phyloP scores from a whole-genome alignment of 2,113 vertebrate genomes.

The Gambusia affinis region DNA sequence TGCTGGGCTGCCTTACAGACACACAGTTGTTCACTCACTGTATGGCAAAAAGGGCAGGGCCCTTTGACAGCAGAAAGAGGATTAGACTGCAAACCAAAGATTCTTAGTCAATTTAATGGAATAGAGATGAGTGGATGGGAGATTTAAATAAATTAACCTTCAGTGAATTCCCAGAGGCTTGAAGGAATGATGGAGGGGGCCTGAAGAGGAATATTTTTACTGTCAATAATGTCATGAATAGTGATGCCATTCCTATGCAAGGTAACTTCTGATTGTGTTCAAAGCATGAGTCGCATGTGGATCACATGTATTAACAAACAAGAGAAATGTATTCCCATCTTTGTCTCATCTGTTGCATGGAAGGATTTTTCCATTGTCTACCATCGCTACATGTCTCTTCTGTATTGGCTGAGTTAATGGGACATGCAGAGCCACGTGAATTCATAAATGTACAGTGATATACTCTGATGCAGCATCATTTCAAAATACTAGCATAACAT shows the following conservation, averaged over 20 bases:
- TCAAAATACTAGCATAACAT: slow-evolving; percentile 74
- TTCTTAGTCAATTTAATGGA: slow-evolving; percentile 81
- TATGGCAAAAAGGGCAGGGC: slow-evolving; percentile 66
- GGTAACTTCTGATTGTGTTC: slow-evolving; percentile 6
- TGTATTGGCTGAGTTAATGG: slow-evolving; percentile 7
- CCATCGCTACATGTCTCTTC: slow-evolving; percentile 7
- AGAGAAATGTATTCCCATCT: slow-evolving; percentile 11
- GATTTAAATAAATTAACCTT: slow-evolving; percentile 86
- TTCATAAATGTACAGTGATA: slow-evolving; percentile 36
- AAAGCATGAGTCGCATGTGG: slow-evolving; percentile 6
- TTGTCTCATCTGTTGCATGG: slow-evolving; percentile 6
- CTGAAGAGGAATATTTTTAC: slow-evolving; percentile 59
- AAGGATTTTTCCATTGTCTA: slow-evolving; percentile 2
- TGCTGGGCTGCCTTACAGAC: slow-evolving; percentile 40
- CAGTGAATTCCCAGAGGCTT: slow-evolving; percentile 65
- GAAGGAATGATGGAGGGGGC: slow-evolving; percentile 59
- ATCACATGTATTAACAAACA: slow-evolving; percentile 1
- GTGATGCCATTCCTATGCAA: slow-evolving; percentile 64
- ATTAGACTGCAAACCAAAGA: slow-evolving; percentile 79
- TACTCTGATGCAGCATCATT: slow-evolving; percentile 34
- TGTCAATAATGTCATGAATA: slow-evolving; percentile 71
- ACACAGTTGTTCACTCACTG: slow-evolving; percentile 19
- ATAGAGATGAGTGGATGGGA: slow-evolving; percentile 77
- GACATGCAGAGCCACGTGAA: slow-evolving; percentile 18
- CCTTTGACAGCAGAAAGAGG: slow-evolving; percentile 73